phyloP scores from a whole-genome alignment of 2,797 vertebrate genomes.

The Zalophus californianus region DNA sequence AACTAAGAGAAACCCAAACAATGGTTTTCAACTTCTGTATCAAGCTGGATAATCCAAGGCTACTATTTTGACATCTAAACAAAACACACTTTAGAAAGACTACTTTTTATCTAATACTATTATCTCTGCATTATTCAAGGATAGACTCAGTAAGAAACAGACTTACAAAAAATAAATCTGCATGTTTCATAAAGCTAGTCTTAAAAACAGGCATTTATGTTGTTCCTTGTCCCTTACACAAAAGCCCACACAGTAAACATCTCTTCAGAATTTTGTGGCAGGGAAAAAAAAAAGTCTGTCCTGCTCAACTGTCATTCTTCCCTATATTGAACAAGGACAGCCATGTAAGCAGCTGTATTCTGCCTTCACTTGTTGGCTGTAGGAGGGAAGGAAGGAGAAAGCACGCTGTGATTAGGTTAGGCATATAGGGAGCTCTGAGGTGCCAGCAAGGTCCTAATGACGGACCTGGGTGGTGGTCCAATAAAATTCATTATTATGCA shows the following conservation, averaged over 20 bases:
- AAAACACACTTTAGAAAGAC: conserved; percentile 23
- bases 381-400: neutral
- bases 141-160: conserved; percentile 15
- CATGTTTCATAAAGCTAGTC: neutral
- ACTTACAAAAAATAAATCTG: neutral
- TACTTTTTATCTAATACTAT: neutral
- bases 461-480: neutral
- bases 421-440: neutral
- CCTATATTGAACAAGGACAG: neutral
- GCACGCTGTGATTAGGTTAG: neutral
- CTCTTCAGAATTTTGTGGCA: neutral
- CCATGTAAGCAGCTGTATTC: neutral
- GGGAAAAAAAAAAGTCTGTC: neutral
- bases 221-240: neutral
- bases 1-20: neutral
- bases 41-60: neutral
- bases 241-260: neutral
- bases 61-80: neutral
- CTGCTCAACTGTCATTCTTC: neutral
- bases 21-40: neutral
- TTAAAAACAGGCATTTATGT: neutral
- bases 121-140: conserved; percentile 15
- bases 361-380: neutral
- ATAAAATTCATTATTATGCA: neutral
- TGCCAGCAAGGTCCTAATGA: neutral